Percentiles rank a stretch among this genome's conserved stretches.
phyloP scores from a whole-genome alignment of 2,113 vertebrate species.

The Salvator merianae region DNA sequence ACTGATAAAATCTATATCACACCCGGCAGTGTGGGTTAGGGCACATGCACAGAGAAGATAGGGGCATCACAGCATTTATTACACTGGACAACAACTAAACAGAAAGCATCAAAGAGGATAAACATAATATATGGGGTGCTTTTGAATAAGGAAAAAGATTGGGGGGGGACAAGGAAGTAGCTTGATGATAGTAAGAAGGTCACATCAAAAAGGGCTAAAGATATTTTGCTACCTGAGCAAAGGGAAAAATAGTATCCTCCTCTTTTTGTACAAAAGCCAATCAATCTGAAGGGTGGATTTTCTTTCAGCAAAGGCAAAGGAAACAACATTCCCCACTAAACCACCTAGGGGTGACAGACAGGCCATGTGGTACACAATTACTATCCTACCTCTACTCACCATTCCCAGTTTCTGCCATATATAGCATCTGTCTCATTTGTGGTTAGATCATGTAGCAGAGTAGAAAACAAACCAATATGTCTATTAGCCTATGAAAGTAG shows the following conservation, averaged over 20 bases:
- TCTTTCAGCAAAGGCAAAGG: background rate
- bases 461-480: background rate
- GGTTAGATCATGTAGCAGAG: background rate
- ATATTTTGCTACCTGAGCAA: background rate
- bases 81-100: background rate
- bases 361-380: no score
- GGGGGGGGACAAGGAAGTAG: no score
- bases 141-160: background rate
- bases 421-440: no score
- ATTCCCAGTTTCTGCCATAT: no score
- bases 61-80: background rate
- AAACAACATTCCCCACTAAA: background rate
- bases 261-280: background rate
- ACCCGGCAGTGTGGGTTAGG: background rate
- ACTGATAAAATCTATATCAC: slow-evolving; percentile 24
- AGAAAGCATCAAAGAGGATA: background rate
- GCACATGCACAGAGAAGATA: background rate
- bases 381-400: no score
- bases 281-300: background rate
- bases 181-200: background rate
- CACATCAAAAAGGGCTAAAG: background rate
- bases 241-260: background rate
- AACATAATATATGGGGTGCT: background rate
- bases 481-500: background rate
- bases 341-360: no score